Evolutionary conservation across 2,797 vertebrate species (phyloP).

Genomic region (Fratercula arctica): DNA sequence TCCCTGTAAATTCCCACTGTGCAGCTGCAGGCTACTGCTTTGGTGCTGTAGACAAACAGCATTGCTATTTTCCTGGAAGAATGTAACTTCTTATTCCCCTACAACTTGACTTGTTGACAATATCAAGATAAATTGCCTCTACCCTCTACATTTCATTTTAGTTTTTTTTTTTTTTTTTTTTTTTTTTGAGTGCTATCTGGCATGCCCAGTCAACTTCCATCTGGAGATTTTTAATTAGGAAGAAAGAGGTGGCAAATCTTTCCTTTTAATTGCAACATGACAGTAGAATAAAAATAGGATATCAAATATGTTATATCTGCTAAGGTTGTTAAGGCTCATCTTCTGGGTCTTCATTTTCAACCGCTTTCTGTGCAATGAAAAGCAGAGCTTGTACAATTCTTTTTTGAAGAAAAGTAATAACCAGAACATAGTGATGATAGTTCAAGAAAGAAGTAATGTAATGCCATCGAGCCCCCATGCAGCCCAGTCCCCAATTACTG

Average conservation of each 20-base stretch:
- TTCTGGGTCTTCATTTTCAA: neutral
- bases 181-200: neutral
- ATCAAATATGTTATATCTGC: neutral
- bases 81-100: neutral
- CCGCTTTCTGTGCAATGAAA: neutral
- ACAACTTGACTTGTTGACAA: neutral
- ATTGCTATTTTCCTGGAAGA: neutral
- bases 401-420: neutral
- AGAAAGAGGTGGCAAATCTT: neutral
- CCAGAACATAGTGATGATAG: neutral
- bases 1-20: neutral
- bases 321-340: neutral
- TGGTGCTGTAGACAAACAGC: neutral
- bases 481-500: neutral
- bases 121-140: neutral
- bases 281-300: slow-evolving; percentile 30
- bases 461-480: neutral
- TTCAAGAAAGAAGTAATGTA: neutral
- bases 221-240: slow-evolving; percentile 45
- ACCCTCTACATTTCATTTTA: neutral
- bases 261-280: slow-evolving; percentile 28
- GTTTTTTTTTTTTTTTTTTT: neutral
- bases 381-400: neutral
- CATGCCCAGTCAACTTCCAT: slow-evolving; percentile 12
- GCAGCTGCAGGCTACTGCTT: neutral